phyloP scores from a whole-genome alignment of 2,113 vertebrate genomes.

The Lates calcarifer region DNA sequence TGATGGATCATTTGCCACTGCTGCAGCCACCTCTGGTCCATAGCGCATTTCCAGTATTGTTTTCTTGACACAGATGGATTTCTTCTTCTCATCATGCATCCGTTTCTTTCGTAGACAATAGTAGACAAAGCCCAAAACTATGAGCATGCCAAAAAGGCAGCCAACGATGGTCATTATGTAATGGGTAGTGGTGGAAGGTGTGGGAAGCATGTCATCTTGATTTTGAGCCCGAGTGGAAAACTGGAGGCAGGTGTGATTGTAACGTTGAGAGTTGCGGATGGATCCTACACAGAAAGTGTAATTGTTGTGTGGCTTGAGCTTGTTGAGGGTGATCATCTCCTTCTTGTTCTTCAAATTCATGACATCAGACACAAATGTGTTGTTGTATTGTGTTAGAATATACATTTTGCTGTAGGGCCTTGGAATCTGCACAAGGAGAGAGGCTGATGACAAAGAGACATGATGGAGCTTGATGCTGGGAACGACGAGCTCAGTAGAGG shows the following conservation, averaged over 20 bases:
- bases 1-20: conserved; percentile 88
- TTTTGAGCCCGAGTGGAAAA: conserved; percentile 91
- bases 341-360: conserved; percentile 95
- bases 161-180: conserved; percentile 99
- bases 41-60: conserved; percentile 99
- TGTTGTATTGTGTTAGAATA: conserved; percentile 97
- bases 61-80: conserved; percentile 97
- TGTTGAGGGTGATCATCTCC: conserved; percentile 93
- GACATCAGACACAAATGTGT: conserved; percentile 95
- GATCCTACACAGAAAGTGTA: conserved; percentile 98
- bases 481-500: conserved; percentile 88
- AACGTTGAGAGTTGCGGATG: conserved; percentile 95
- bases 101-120: conserved; percentile 95
- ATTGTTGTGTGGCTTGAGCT: conserved; percentile 93
- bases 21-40: conserved; percentile 91
- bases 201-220: conserved; percentile 87
- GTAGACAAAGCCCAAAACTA: conserved; percentile 95
- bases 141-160: conserved; percentile 98
- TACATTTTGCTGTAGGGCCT: conserved; percentile 98
- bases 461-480: conserved; percentile 95
- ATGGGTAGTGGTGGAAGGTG: conserved; percentile 95
- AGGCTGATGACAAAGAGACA: conserved; percentile 92
- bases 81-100: conserved; percentile 95
- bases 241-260: conserved; percentile 96
- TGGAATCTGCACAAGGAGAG: conserved; percentile 94